Base-by-base conservation (phyloP, 2,797 vertebrate species). In the Sphaeramia orbicularis region DNA sequence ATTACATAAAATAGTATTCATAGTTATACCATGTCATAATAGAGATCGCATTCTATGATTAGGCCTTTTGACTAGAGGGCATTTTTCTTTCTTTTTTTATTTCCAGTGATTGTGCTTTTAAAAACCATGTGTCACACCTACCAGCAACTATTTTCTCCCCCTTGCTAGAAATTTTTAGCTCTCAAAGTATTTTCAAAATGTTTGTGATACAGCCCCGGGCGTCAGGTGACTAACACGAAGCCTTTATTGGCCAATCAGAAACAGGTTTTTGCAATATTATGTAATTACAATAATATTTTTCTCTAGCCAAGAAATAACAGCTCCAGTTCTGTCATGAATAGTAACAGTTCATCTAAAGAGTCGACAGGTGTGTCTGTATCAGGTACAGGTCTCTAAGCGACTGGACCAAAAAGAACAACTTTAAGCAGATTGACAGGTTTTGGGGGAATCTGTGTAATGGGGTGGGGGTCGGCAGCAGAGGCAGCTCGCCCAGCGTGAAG, bases 401-500 rank as follows among this genome's bases (percentile, higher is more conserved):
- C 19, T 72, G 36, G 43, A 35, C 42, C 27, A 38, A 32, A 16
- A 47, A 18, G n/a, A 62, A 19, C 14, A 42, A 30, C 27, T 30
- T 30, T 30, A 30, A 30, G 3, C 30, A 32, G 30, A 32, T 8
- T 32, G 30, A 32, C 30, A 32, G 30, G 6, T 32, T 4, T 16
- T n/a, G 42, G 12, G 19, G 21, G 50, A 36, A 35, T 5, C n/a
- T 32, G 16, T 36, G 40, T 56, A 45, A 35, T 27, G 52, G 50
- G 51, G 69, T 24, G 30, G 30, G 30, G 30, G 49, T 68, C 56
- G 41, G 42, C 45, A 30, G 37, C 18, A 71, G 71, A 42, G 53
- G 67, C 53, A 48, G 50, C 21, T 16, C 19, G 42, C 21, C 36
- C 16, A 15, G 10, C 45, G 60, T 69, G 69, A 74, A 76, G 80